phyloP scores from a whole-genome alignment of 1,140 invertebrate species.

The Wiebesia pumilae region DNA sequence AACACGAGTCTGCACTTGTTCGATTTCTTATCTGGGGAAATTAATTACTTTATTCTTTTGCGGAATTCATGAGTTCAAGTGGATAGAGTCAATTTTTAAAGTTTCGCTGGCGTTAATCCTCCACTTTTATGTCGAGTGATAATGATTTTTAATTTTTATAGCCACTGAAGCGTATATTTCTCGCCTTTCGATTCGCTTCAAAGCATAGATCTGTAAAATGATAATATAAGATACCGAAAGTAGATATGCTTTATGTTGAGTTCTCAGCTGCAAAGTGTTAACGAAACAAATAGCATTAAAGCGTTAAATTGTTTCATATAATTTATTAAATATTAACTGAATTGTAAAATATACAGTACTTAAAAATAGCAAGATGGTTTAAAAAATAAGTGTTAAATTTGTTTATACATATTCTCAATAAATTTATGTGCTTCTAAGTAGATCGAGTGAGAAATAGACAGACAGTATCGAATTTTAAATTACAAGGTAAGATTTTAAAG shows the following conservation, averaged over 20 bases:
- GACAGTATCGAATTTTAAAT: neutral
- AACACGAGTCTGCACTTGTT: constrained; percentile 36
- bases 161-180: constrained; percentile 25
- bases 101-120: constrained; percentile 10
- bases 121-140: constrained; percentile 17
- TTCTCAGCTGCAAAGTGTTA: neutral
- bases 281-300: neutral
- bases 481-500: neutral
- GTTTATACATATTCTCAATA: neutral
- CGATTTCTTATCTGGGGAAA: constrained; percentile 29
- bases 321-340: neutral
- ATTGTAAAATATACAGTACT: neutral
- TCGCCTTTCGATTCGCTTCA: constrained; percentile 4
- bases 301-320: neutral
- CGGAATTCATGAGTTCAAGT: constrained; percentile 23
- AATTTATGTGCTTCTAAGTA: neutral
- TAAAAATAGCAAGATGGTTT: neutral
- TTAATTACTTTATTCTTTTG: constrained; percentile 41
- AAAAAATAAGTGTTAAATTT: neutral
- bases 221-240: constrained; percentile 5
- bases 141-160: constrained; percentile 28
- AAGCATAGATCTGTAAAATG: constrained; percentile 25
- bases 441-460: neutral
- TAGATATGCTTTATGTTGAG: neutral
- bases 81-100: neutral